Percentiles rank a stretch among this genome's conserved stretches.
Conservation (phyloP, 2,888 invertebrate genomes). For the Ariolimax columbianus region DNA sequence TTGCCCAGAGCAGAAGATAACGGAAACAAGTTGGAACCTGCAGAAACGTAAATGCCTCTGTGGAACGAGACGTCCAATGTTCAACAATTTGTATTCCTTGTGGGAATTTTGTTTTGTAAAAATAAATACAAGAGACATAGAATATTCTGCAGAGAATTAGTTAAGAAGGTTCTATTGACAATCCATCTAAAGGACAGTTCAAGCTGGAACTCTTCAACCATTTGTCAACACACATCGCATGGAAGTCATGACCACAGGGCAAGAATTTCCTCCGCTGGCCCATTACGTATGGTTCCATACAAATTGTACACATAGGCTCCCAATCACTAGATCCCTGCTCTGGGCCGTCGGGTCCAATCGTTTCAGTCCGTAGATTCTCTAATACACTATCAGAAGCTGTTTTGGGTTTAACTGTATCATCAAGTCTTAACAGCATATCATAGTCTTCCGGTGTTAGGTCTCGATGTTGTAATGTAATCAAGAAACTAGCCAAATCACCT, state of each 20-base stretch:
- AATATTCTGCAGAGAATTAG: no score
- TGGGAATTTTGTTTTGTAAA: no score
- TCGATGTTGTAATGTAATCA: constrained; percentile 74
- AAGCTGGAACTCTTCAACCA: constrained; percentile 75
- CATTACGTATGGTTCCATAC: constrained; percentile 71
- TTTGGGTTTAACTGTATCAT: constrained; percentile 74
- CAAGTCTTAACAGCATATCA: constrained; percentile 73
- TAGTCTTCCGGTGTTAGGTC: constrained; percentile 78
- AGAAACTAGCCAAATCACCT: constrained; percentile 61
- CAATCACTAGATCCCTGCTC: constrained; percentile 55
- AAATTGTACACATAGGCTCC: constrained; percentile 70
- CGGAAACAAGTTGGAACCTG: no score
- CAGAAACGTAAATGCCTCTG: no score
- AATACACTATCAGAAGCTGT: constrained; percentile 65
- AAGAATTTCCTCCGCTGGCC: constrained; percentile 72
- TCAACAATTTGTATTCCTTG: no score
- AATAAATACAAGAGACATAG: no score
- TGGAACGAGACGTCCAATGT: no score
- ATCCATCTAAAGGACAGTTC: constrained; percentile 77
- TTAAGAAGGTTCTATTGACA: constrained; percentile 62
- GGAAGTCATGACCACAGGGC: constrained; percentile 76
- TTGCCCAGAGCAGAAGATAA: no score
- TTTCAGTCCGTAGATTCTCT: constrained; percentile 64
- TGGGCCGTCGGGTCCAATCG: constrained; percentile 56
- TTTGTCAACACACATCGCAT: constrained; percentile 73